Percentiles rank a stretch among this genome's conserved stretches.
Evolutionary conservation across 2,797 vertebrate genomes (phyloP).

Genomic region (Selene dorsalis): DNA sequence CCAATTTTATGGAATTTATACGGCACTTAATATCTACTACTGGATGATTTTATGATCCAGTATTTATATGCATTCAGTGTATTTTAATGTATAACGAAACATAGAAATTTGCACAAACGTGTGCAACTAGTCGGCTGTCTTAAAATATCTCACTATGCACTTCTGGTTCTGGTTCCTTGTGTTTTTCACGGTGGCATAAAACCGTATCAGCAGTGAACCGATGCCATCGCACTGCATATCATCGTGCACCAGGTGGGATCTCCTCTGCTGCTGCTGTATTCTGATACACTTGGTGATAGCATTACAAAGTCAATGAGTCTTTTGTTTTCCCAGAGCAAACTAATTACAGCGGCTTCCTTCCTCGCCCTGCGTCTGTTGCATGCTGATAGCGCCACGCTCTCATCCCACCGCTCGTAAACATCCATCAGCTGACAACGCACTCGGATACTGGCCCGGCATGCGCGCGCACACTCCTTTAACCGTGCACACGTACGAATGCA

Average conservation of each 20-base stretch:
- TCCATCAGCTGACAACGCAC: slow-evolving; percentile 17
- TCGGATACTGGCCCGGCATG: neutral
- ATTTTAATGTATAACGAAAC: neutral
- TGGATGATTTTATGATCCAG: neutral
- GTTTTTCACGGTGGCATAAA: neutral
- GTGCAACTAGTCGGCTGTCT: neutral
- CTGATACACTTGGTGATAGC: slow-evolving; percentile 64
- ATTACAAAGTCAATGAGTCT: slow-evolving; percentile 62
- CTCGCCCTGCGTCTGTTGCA: slow-evolving; percentile 53
- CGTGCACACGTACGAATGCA: slow-evolving; percentile 10
- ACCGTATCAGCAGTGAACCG: slow-evolving; percentile 5
- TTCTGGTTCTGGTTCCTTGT: neutral
- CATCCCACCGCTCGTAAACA: slow-evolving; percentile 57
- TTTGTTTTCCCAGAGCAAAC: slow-evolving; percentile 74
- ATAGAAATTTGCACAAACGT: neutral
- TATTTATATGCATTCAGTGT: neutral
- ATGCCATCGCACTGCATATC: slow-evolving; percentile 39
- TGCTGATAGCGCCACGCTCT: slow-evolving; percentile 61
- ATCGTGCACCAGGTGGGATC: slow-evolving; percentile 42
- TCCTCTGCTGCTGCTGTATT: slow-evolving; percentile 41
- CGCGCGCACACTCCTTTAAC: neutral
- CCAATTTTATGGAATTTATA: neutral
- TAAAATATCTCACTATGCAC: neutral
- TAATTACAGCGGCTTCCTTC: slow-evolving; percentile 76
- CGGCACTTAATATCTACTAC: neutral